Conservation (phyloP, 2,888 invertebrate genomes). For the Papilio demoleus region DNA sequence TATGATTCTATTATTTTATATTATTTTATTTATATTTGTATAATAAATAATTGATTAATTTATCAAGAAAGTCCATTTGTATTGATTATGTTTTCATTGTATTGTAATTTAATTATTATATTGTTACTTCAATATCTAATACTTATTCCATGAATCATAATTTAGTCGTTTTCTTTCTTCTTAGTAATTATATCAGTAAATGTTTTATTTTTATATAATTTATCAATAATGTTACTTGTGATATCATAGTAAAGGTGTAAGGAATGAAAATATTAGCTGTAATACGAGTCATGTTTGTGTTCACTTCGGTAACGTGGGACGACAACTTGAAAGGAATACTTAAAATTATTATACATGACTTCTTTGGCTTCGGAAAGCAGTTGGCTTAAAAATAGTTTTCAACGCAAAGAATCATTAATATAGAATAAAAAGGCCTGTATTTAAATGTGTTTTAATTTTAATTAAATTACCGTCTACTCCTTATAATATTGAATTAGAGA, state of each 20-base stretch:
- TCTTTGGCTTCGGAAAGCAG: background rate
- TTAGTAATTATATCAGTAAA: background rate
- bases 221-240: background rate
- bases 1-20: background rate
- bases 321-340: conserved; percentile 1
- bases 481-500: no score
- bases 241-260: background rate
- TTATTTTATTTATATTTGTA: background rate
- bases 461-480: background rate
- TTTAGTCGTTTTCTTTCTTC: background rate
- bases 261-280: conserved; percentile 11
- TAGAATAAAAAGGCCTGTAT: background rate
- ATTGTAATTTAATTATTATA: background rate
- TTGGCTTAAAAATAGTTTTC: background rate
- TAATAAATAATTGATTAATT: background rate
- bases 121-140: background rate
- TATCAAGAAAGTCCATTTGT: background rate
- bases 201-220: background rate
- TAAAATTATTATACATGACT: background rate
- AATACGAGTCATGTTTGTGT: background rate
- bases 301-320: conserved; percentile 5
- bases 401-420: background rate
- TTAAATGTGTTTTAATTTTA: background rate
- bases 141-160: background rate
- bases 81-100: background rate